Evolutionary conservation across 35 echinoderm and acorn worm species (phyloP), one percentile per base, ranked within the genome.

Genomic region (Patiria miniata): DNA sequence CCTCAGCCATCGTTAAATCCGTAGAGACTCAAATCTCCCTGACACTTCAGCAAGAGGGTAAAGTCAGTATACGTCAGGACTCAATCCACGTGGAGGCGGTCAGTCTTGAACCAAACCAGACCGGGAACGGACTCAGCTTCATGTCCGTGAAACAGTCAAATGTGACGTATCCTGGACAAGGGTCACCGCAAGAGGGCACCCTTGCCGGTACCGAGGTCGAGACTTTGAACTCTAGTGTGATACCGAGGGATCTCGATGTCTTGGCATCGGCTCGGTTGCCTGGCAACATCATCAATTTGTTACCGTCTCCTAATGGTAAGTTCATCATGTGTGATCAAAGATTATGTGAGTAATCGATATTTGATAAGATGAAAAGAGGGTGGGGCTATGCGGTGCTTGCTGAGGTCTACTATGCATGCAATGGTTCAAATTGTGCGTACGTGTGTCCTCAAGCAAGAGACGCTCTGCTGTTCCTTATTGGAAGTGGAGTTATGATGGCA

Each of bases 31-130:
- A 84, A 39, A 37, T 84, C 17, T 84, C 82, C 1, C 2, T 60
- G 54, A 59, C 82, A 1, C 54, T 84, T 60, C 52, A 84, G 28
- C 51, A 40, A 36, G 82, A 38, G 30, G 19, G 57, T 18, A 14
- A 84, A 12, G 19, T 84, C 34, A 84, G 82, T 15, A 40, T 58
- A 37, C 51, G 38, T 0, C 52, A 36, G 14, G 12, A 53, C 26
- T 57, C 34, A 28, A 84, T 84, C 36, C 51, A 53, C 30, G 82
- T 84, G 8, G 53, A 84, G n/a, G 82, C 51, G 18, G 30, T 84
- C 26, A 53, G 57, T 32, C 28, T 84, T 8, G 57, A 61, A 8
- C 53, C 15, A 6, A 37, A 2, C 0, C 8, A 28, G 19, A 2
- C 82, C 9, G 33, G 36, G 1, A 38, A 58, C 1, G 82, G 57